Percentiles rank a stretch among this genome's conserved stretches.
Evolutionary conservation across 2,113 vertebrate genomes (phyloP).

Genomic region (Passer domesticus): DNA sequence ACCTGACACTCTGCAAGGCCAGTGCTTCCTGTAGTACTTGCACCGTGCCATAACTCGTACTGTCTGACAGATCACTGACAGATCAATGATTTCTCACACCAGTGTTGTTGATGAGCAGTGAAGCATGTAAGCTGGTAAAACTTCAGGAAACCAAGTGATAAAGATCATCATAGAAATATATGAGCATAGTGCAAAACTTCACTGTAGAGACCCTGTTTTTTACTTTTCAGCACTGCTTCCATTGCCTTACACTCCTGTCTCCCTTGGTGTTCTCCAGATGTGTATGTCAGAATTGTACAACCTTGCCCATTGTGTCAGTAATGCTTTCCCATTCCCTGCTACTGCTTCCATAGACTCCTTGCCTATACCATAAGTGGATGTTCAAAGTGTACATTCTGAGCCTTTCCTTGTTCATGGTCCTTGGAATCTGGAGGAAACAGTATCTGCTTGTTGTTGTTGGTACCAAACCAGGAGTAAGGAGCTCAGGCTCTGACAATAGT

Average conservation of each 20-base stretch:
- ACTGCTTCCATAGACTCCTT: neutral
- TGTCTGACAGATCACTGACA: neutral
- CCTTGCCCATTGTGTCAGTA: neutral
- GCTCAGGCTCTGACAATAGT: neutral
- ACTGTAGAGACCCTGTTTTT: neutral
- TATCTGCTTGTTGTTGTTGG: neutral
- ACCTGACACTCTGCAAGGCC: neutral
- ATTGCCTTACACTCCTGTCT: neutral
- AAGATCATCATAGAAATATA: neutral
- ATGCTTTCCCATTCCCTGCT: neutral
- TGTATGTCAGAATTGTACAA: neutral
- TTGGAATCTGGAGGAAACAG: neutral
- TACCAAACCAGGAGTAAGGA: neutral
- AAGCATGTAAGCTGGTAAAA: neutral
- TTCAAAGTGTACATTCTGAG: fast-evolving
- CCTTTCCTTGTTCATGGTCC: neutral
- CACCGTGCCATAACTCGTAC: neutral
- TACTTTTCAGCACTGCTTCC: neutral
- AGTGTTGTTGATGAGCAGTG: neutral
- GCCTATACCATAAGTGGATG: neutral
- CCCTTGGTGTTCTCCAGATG: neutral
- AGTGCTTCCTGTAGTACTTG: neutral
- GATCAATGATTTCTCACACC: neutral
- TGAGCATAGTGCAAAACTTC: neutral
- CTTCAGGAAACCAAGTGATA: neutral